These are phyloP conservation scores for Forbesichthys papilliferus DNA, from an alignment of 2,113 vertebrate species.

Conservation along the genomic window DNA sequence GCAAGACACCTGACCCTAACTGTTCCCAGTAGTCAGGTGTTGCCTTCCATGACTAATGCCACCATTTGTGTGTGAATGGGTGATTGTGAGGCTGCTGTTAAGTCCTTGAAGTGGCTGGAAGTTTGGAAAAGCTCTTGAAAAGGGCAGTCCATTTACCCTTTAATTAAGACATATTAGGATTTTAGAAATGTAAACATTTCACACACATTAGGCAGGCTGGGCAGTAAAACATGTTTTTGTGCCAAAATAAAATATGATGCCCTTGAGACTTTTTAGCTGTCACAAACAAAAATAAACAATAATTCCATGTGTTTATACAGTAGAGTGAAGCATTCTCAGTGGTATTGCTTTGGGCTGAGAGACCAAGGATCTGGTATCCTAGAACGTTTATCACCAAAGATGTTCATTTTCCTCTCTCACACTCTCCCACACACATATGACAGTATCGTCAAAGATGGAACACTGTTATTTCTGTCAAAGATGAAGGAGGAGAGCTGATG, in stretches of 20 bases:
- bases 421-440: constrained; percentile 23
- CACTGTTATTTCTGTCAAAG: neutral
- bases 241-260: constrained; percentile 31
- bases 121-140: too few species aligned
- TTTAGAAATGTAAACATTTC: neutral
- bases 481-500: too few species aligned
- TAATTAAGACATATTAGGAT: too few species aligned
- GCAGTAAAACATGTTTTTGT: constrained; percentile 2
- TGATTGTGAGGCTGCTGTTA: too few species aligned
- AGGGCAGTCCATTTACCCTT: too few species aligned
- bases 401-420: constrained; percentile 14
- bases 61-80: too few species aligned
- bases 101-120: too few species aligned
- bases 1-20: too few species aligned
- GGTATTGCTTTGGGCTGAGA: constrained; percentile 17
- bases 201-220: too few species aligned
- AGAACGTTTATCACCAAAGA: constrained; percentile 32
- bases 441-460: constrained; percentile 9
- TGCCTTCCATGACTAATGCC: too few species aligned
- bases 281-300: constrained; percentile 47
- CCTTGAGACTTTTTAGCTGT: constrained; percentile 50
- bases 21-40: too few species aligned
- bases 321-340: constrained; percentile 28
- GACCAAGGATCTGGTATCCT: constrained; percentile 35
- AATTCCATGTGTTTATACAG: constrained; percentile 49